Base-by-base conservation (phyloP, 2,888 invertebrate species). In the Deilephila elpenor region DNA sequence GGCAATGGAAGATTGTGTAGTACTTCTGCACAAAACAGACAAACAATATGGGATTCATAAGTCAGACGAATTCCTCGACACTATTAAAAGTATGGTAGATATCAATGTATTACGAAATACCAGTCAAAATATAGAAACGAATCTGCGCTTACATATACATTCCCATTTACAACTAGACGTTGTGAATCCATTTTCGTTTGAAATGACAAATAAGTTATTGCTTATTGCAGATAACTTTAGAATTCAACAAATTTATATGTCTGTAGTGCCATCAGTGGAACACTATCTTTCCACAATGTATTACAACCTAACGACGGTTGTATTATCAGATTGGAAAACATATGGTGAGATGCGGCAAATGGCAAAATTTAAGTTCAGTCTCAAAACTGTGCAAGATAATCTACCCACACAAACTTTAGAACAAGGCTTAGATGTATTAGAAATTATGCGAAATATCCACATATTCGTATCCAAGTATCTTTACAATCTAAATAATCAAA, bases 261-360 rank as follows among this genome's bases (percentile, higher is more conserved):
- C 96, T 78, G 91, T 97, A 29, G 96, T 96, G 89, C 95, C 97
- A 93, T 91, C 86, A 72, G 96, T 98, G 11, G 99, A 99, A 88
- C 97, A 98, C 86, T 99, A 99, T 91, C 95, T 99, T 78, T 98
- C 99, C 83, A 97, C 96, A 79, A 98, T 98, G 87, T 99, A 99
- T 92, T 99, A 99, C 91, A 99, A 99, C 94, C 95, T 99, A 82
- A 99, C 99, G 0, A 98, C 99, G 1, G 98, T 99, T 51, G 99
- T 99, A 8, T 94, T 99, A 67, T 99, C 99, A 81, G 99, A 99
- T 91, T 99, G 99, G 98, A 98, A 97, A 89, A 99, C 98, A 0
- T 99, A 99, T 88, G 97, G 98, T 25, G 98, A 98, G 92, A 99
- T 99, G 99, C 96, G 99, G 75, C 97, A 97, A 86, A 95, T 99